These are phyloP conservation scores for Copsychus sechellarum DNA, from an alignment of 2,113 vertebrate species.

Conservation along the genomic window DNA sequence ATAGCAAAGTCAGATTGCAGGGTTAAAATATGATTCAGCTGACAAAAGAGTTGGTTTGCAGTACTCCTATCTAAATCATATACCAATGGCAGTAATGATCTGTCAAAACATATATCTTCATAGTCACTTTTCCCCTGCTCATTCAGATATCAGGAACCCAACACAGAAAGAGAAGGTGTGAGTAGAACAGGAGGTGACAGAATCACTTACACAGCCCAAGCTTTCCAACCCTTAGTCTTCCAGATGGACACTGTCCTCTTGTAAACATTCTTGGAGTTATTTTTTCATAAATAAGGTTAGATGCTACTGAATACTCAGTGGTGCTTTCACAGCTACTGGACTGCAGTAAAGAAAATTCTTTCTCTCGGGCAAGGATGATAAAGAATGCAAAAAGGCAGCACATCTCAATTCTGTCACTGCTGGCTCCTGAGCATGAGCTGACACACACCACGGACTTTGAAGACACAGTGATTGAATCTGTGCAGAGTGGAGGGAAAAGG, in stretches of 20 bases:
- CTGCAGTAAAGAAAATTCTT: slow-evolving; percentile 13
- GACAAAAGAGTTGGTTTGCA: background rate
- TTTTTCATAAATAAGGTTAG: slow-evolving; percentile 40
- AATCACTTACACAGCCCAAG: background rate
- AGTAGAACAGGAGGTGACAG: background rate
- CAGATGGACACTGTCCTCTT: background rate
- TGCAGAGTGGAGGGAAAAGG: background rate
- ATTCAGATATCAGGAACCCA: background rate
- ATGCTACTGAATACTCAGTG: background rate
- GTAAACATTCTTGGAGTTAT: background rate
- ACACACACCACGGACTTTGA: slow-evolving; percentile 31
- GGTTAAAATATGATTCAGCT: background rate
- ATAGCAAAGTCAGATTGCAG: background rate
- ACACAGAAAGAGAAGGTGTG: background rate
- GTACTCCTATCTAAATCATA: background rate
- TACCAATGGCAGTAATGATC: background rate
- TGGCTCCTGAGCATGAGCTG: slow-evolving; percentile 34
- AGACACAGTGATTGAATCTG: slow-evolving; percentile 4
- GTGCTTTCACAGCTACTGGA: background rate
- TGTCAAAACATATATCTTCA: background rate
- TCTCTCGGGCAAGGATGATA: slow-evolving; percentile 14
- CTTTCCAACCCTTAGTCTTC: background rate
- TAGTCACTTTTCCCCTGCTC: background rate
- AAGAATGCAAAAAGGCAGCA: slow-evolving; percentile 6
- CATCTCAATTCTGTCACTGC: slow-evolving; percentile 40